These are phyloP conservation scores for Limnephilus auricula DNA, from an alignment of 2,888 invertebrate species.

Conservation along the genomic window DNA sequence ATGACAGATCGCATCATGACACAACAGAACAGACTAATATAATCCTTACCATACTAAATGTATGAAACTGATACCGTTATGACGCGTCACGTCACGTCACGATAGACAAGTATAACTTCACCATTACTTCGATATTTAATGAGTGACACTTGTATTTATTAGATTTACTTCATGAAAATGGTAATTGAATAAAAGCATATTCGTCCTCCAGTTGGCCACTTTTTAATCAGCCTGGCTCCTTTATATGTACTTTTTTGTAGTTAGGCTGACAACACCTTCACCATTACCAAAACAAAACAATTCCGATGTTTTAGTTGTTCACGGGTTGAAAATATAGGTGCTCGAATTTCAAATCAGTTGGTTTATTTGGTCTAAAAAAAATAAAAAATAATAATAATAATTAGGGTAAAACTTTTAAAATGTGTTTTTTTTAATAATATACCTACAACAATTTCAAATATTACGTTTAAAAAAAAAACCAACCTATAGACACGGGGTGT, in stretches of 20 bases:
- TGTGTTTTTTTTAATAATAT: background rate
- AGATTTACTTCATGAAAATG: background rate
- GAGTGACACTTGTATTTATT: too few species aligned
- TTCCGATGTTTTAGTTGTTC: background rate
- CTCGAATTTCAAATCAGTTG: background rate
- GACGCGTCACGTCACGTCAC: too few species aligned
- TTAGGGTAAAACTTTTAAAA: background rate
- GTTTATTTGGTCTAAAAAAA: background rate
- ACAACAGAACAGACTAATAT: too few species aligned
- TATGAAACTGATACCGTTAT: too few species aligned
- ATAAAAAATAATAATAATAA: too few species aligned
- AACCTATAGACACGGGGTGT: background rate
- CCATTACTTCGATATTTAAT: too few species aligned
- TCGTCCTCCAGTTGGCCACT: background rate
- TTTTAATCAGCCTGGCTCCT: background rate
- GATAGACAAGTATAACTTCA: too few species aligned
- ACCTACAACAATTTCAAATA: background rate
- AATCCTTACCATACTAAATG: too few species aligned
- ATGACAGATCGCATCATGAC: too few species aligned
- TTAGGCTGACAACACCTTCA: background rate
- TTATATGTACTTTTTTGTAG: background rate
- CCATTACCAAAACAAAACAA: background rate
- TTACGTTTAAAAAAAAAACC: background rate
- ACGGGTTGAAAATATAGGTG: background rate
- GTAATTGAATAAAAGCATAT: background rate